phyloP scores from a whole-genome alignment of 2,888 invertebrate species.

The Hirtodrosophila cameraria region DNA sequence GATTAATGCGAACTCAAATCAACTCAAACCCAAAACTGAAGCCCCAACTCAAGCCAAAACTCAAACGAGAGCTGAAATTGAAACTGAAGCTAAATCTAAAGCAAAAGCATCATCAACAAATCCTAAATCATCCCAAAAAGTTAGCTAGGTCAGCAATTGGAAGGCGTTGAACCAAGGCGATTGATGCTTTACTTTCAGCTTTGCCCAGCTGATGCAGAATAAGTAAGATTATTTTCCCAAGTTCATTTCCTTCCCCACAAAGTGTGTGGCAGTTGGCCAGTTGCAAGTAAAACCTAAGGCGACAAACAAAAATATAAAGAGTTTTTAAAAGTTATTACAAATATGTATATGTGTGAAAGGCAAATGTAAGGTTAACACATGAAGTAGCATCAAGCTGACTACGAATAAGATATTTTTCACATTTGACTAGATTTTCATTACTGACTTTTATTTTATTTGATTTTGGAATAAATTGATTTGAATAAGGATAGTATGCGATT shows the following conservation, averaged over 20 bases:
- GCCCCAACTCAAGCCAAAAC: not conserved
- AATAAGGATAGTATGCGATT: too few relatives aligned
- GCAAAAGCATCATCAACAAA: slow-evolving; percentile 1
- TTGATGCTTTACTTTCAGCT: slow-evolving; percentile 29
- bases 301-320: too few relatives aligned
- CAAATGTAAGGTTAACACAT: too few relatives aligned
- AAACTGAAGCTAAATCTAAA: slow-evolving; percentile 2
- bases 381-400: too few relatives aligned
- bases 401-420: too few relatives aligned
- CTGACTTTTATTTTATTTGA: too few relatives aligned
- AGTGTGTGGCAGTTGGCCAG: not conserved
- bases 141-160: slow-evolving; percentile 36
- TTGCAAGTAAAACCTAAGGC: too few relatives aligned
- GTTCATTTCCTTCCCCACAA: not conserved
- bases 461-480: too few relatives aligned
- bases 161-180: slow-evolving; percentile 44
- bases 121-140: slow-evolving; percentile 15
- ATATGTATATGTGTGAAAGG: too few relatives aligned
- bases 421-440: too few relatives aligned
- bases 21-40: slow-evolving; percentile 5
- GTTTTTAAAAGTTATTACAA: too few relatives aligned
- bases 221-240: slow-evolving; percentile 12
- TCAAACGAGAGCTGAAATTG: not conserved
- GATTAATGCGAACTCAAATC: slow-evolving; percentile 45
- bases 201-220: slow-evolving; percentile 38